These are phyloP conservation scores for Capreolus pygargus DNA, from an alignment of 2,113 vertebrate genomes.

Conservation along the genomic window DNA sequence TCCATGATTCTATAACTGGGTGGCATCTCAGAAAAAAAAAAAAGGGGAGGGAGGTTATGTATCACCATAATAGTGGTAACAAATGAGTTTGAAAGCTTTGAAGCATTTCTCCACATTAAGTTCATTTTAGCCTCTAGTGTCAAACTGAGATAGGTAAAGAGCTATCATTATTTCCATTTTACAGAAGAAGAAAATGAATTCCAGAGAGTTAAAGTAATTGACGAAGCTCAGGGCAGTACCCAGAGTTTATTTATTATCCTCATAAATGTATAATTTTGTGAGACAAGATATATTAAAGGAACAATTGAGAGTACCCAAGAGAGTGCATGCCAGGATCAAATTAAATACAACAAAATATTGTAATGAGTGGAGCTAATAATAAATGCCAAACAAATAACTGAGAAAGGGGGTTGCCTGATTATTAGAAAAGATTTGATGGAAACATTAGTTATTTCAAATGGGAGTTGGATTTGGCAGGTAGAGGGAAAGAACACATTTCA, in stretches of 20 bases:
- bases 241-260: not conserved
- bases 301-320: not conserved
- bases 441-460: slow-evolving; percentile 10
- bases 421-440: not conserved
- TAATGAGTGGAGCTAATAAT: not conserved
- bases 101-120: not conserved
- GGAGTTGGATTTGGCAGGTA: not conserved
- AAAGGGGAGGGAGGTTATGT: not conserved
- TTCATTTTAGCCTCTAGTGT: not conserved
- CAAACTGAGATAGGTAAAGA: not conserved
- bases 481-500: not conserved
- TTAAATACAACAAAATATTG: not conserved
- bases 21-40: not conserved
- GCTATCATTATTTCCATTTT: not conserved
- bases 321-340: not conserved
- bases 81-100: not conserved
- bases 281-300: not conserved
- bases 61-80: not conserved
- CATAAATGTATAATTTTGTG: not conserved
- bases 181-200: not conserved
- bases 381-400: not conserved
- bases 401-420: not conserved
- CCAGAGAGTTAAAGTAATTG: not conserved
- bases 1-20: not conserved
- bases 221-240: not conserved